Conservation (phyloP, 2,113 vertebrate species). For the Bettongia penicillata region DNA sequence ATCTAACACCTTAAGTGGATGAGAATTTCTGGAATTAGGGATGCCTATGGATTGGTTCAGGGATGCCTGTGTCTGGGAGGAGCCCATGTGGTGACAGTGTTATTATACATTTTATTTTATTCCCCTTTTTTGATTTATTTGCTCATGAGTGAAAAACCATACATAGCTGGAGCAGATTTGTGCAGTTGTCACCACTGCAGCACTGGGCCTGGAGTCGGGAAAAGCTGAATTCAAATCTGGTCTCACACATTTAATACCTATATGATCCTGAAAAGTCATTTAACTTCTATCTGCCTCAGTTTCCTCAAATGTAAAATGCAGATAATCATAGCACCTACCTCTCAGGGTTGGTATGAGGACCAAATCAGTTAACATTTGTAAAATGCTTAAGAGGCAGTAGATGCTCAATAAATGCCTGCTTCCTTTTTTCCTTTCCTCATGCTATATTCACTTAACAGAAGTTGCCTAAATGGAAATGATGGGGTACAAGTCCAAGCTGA, state of each 20-base stretch:
- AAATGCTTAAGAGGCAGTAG: not conserved
- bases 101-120: too few relatives aligned
- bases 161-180: too few relatives aligned
- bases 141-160: too few relatives aligned
- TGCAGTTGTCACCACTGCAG: too few relatives aligned
- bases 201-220: not conserved
- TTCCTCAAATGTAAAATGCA: not conserved
- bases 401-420: not conserved
- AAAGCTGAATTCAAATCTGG: not conserved
- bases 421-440: not conserved
- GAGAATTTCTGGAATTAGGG: too few relatives aligned
- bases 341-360: not conserved
- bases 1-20: too few relatives aligned
- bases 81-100: too few relatives aligned
- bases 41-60: too few relatives aligned
- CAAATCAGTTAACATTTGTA: not conserved
- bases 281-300: not conserved
- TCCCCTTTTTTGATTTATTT: too few relatives aligned
- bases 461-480: not conserved
- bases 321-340: not conserved
- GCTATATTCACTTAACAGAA: not conserved
- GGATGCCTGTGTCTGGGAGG: too few relatives aligned
- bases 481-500: too few relatives aligned
- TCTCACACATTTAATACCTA: not conserved
- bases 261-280: not conserved